Evolutionary conservation across 1,140 invertebrate species (phyloP), one percentile per base, ranked within the genome.

Genomic region (Notospermus geniculatus): DNA sequence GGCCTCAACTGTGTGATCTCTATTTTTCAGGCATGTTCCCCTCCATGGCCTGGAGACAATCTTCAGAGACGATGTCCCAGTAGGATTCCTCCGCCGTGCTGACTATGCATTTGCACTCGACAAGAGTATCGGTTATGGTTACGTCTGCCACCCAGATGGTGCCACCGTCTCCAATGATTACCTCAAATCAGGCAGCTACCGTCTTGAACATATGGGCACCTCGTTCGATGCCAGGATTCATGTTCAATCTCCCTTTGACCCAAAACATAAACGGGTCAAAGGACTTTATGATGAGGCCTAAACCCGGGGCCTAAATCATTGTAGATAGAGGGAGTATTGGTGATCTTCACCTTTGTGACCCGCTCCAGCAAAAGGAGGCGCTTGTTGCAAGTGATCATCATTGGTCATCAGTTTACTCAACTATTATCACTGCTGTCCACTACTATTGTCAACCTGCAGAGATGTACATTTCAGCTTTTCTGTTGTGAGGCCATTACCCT

Each of bases 21-120:
- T 57, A 15, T n/a, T 50, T 66, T 65, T 29, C 56, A 86, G 85
- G 11, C 78, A 87, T 78, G 80, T 90, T 17, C 86, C 90, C 19
- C 70, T 95, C 23, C 91, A 89, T 84, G 91, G 92, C 4, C 81
- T 91, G 62, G 92, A 95, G 84, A 87, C 87, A 0, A 88, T 95
- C 71, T 91, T 87, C 76, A 86, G 91, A 72, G 87, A 95, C 77
- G 87, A 86, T 0, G 77, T 85, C 69, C 80, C 87, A 0, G 89
- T 92, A 28, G 92, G 92, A 43, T 90, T 89, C 66, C 74, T 94
- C 15, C 83, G 91, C 59, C 83, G 91, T 72, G 91, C 89, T 1
- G 91, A 93, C 69, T 93, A 87, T 71, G 90, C 85, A 2, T 92
- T 88, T 71, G 83, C 85, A 54, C 80, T 92, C 39, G 87, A 87